Evolutionary conservation across 2,888 invertebrate species (phyloP), one percentile per base, ranked within the genome.

Genomic region (Drosophila fulvimacula): DNA sequence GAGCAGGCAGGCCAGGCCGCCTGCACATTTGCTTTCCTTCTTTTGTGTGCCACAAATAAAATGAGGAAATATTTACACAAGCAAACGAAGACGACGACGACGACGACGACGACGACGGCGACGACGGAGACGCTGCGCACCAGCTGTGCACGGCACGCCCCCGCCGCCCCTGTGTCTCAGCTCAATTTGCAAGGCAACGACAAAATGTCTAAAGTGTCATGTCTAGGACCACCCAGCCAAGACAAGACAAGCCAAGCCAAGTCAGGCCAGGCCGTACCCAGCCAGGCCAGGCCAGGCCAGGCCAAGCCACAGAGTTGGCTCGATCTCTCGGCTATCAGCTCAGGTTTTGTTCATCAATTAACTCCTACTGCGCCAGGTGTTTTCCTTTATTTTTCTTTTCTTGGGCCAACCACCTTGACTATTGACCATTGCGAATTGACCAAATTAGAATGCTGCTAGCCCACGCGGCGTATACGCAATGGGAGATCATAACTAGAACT

Each of bases 61-160:
- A 81, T 76, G 81, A 78, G 83, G 74, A 81, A 85, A 88, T 85
- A 85, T 85, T 85, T 85, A 88, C 88, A 83, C 81, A 85, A 88
- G 69, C 80, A 65, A 55, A 55, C 71, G 80, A 62, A 65, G 74
- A 72, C 67, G 32, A 21, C 65, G 55, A 11, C 58, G 30, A 3
- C 46, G 53, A 2, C 65, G 19, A 5, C 53, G 60, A 17, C 71
- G 80, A 55, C 71, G 80, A 62, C 68, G 74, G 69, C 67, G 32
- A 21, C 65, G 55, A 11, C 58, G 30, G 2, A 41, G 53, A 2
- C 53, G 60, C 17, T 44, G 21, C n/a, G 19, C 52, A 57, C 74
- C 74, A 74, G 75, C 74, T 75, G 75, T 74, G 75, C 75, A 11
- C 36, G 68, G 51, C 58, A 68, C 67, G 67, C 67, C 67, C 66